Conservation (phyloP, 1,140 invertebrate species). For the Leptinotarsa defecta region DNA sequence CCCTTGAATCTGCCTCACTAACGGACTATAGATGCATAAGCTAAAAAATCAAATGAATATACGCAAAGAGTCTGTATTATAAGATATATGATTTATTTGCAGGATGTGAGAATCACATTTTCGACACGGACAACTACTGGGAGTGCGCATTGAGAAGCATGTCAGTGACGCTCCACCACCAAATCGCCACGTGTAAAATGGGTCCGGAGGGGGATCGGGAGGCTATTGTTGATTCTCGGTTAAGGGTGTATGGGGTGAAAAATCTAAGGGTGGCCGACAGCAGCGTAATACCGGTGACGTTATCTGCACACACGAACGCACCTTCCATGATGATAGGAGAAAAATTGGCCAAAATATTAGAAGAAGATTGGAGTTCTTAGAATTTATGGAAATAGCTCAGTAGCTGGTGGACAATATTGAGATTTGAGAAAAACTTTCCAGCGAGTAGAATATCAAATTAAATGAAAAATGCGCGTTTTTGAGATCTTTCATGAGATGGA, state of each 20-base stretch:
- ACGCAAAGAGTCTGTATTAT: too few relatives aligned
- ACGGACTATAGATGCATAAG: too few relatives aligned
- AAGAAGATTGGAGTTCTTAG: conserved; percentile 59
- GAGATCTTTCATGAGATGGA: too few relatives aligned
- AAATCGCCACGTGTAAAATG: conserved; percentile 67
- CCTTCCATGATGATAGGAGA: conserved; percentile 85
- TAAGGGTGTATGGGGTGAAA: conserved; percentile 59
- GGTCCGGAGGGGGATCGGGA: conserved; percentile 59
- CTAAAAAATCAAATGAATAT: too few relatives aligned
- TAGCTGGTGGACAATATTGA: too few relatives aligned
- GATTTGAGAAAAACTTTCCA: too few relatives aligned
- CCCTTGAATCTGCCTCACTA: too few relatives aligned
- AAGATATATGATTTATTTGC: not conserved
- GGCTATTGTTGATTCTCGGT: conserved; percentile 64
- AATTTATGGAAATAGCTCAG: too few relatives aligned
- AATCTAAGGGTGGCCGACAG: conserved; percentile 74
- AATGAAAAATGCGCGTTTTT: too few relatives aligned
- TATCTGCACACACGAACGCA: conserved; percentile 74
- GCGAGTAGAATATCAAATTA: too few relatives aligned
- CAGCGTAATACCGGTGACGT: conserved; percentile 74
- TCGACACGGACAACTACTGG: conserved; percentile 71
- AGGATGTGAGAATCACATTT: conserved; percentile 39
- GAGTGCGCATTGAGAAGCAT: conserved; percentile 66
- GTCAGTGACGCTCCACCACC: conserved; percentile 60
- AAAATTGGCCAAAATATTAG: conserved; percentile 82